Percentiles rank a stretch among this genome's conserved stretches.
Conservation (phyloP, 2,888 invertebrate genomes). For the Perizoma flavofasciatum region DNA sequence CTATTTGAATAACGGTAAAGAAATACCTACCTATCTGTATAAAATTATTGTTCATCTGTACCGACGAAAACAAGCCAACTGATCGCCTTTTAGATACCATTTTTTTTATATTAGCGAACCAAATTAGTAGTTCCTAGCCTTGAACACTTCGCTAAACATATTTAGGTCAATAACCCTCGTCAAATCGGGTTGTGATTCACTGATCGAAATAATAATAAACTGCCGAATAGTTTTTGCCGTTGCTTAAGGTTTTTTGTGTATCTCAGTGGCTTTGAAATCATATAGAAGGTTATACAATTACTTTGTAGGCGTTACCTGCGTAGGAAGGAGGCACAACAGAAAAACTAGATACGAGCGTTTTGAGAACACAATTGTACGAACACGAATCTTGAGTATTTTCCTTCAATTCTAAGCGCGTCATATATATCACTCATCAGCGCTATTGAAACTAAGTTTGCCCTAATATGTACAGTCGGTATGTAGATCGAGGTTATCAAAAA, state of each 20-base stretch:
- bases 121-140: slow-evolving; percentile 74
- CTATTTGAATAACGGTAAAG: slow-evolving; percentile 66
- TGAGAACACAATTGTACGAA: slow-evolving; percentile 46
- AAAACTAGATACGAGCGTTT: slow-evolving; percentile 4
- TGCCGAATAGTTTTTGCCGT: slow-evolving; percentile 79
- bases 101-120: slow-evolving; percentile 70
- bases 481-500: slow-evolving; percentile 36
- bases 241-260: slow-evolving; percentile 65
- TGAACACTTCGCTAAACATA: slow-evolving; percentile 79
- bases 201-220: slow-evolving; percentile 81
- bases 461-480: slow-evolving; percentile 20
- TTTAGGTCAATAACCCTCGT: slow-evolving; percentile 82
- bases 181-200: slow-evolving; percentile 83
- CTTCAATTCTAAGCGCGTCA: slow-evolving; percentile 38
- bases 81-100: slow-evolving; percentile 64
- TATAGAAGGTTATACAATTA: slow-evolving; percentile 65
- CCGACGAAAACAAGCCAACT: slow-evolving; percentile 57
- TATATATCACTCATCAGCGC: not conserved
- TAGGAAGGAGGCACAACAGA: slow-evolving; percentile 50
- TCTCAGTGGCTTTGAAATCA: slow-evolving; percentile 56
- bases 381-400: slow-evolving; percentile 44
- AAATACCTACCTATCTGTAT: slow-evolving; percentile 53
- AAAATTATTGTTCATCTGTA: slow-evolving; percentile 50
- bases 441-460: not conserved
- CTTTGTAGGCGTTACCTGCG: slow-evolving; percentile 57